Evolutionary conservation across 2,113 vertebrate genomes (phyloP), one percentile per base, ranked within the genome.

Genomic region (Paracanthobrama guichenoti): DNA sequence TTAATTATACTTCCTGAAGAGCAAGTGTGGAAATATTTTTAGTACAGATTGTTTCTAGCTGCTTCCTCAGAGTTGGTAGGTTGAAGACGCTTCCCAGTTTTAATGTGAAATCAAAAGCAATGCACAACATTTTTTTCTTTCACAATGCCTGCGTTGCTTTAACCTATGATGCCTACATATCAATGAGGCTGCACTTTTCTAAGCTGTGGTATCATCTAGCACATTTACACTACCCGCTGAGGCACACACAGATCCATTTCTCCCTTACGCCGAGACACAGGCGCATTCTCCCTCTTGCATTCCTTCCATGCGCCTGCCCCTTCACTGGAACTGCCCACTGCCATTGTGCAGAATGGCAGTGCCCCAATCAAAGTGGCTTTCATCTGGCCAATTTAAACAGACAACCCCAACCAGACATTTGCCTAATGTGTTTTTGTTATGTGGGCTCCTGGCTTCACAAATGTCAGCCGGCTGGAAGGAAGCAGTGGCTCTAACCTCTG

Each of bases 401-500:
- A 93, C 92, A 91, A 92, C 90, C 92, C 90, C 92, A 90, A 94
- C 91, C 92, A 92, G 93, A 94, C 93, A 93, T 94, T 94, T 94
- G 93, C 92, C 92, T 94, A 94, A 94, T 94, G 92, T 94, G 93
- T 94, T 95, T 95, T 95, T 94, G 92, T 94, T 94, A 93, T 92
- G 92, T 92, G 92, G 93, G 91, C 92, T 93, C 89, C 90, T 88
- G 90, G 91, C 93, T 92, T 91, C 90, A 89, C 92, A 93, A 93
- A 93, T 92, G 94, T 93, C 91, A 91, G 86, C 90, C 88, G 91
- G 91, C 91, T 89, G 89, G 84, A 90, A 89, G 72, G 91, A 88
- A 91, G 92, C 91, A 90, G 90, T 91, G 50, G 81, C 60, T 73
- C 44, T 83, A 83, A 79, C 85, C 85, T 83, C 81, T 83, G 85